These are phyloP conservation scores for Nanger granti DNA, from an alignment of 2,113 vertebrate genomes.

Conservation along the genomic window DNA sequence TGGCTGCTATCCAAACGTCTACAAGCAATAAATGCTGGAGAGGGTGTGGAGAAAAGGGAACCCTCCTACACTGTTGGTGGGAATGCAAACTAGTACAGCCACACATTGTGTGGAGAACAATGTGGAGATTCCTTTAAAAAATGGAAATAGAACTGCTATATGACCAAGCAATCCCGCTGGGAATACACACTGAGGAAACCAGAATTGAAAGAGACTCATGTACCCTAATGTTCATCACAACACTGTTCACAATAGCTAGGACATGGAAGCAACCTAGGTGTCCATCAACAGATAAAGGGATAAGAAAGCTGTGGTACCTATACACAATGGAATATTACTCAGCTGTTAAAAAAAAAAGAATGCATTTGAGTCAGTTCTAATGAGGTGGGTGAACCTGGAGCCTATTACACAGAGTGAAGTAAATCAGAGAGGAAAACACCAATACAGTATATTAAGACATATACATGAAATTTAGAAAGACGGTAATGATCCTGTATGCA, in stretches of 20 bases:
- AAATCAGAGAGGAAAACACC: neutral
- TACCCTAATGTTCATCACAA: rapidly evolving
- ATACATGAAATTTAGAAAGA: neutral
- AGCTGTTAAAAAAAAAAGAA: neutral
- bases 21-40: neutral
- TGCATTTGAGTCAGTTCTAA: neutral
- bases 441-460: neutral
- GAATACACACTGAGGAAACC: neutral
- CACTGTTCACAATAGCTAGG: neutral
- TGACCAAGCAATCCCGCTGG: neutral
- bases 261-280: neutral
- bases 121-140: neutral
- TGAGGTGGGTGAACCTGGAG: neutral
- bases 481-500: neutral
- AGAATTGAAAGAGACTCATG: neutral
- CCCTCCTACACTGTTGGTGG: neutral
- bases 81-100: neutral
- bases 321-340: neutral
- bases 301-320: neutral
- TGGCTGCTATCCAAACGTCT: neutral
- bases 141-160: neutral
- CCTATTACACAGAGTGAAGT: neutral
- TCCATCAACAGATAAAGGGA: neutral
- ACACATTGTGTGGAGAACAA: neutral
- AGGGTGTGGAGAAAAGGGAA: neutral